phyloP scores from a whole-genome alignment of 1,140 invertebrate species.

The Drosophila ananassae region DNA sequence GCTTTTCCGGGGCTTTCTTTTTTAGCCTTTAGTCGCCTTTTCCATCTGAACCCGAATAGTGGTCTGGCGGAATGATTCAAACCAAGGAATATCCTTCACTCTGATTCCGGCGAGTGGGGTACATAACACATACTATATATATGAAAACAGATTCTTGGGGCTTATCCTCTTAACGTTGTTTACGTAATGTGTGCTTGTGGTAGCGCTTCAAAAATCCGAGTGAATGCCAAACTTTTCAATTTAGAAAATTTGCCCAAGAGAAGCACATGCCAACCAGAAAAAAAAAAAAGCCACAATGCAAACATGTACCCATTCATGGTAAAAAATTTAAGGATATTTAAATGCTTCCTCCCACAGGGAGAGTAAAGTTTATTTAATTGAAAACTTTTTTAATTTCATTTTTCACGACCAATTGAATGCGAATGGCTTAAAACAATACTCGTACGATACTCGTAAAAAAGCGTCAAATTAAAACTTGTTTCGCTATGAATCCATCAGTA shows the following conservation, averaged over 20 bases:
- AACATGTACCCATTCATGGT: not conserved
- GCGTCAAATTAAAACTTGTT: not conserved
- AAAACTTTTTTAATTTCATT: not conserved
- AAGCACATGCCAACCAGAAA: not conserved
- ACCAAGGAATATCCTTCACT: not conserved
- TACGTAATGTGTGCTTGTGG: not conserved
- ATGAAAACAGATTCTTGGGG: not conserved
- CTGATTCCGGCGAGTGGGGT: not conserved
- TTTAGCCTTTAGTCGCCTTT: conserved; percentile 4
- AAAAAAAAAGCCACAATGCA: not conserved
- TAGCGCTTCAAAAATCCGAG: not conserved
- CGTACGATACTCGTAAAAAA: not conserved
- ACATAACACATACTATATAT: not conserved
- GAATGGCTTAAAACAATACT: not conserved
- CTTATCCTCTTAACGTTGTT: not conserved
- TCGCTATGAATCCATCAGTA: not conserved
- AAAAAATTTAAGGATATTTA: not conserved
- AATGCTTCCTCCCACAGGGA: not conserved
- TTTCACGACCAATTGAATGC: not conserved
- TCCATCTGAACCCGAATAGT: conserved; percentile 3
- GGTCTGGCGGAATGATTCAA: not conserved
- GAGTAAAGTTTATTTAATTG: not conserved
- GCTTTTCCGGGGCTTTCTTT: conserved; percentile 35
- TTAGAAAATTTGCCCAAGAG: not conserved
- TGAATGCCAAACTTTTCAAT: conserved; percentile 15